Evolutionary conservation across 1,140 invertebrate species (phyloP).

Genomic region (Parapsyche elsis): DNA sequence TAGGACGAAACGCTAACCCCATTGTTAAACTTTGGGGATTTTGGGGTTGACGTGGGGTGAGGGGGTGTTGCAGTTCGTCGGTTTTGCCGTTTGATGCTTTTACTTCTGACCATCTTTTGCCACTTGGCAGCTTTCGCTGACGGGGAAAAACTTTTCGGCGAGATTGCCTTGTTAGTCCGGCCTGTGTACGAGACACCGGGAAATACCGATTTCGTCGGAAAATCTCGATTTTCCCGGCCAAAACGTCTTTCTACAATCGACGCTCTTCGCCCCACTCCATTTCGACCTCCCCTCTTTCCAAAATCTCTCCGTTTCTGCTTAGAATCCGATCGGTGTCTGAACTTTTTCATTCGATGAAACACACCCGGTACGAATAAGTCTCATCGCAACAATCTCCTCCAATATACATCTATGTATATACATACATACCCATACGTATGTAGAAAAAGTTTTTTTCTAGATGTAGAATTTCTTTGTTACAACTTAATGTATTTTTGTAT

Average conservation of each 20-base stretch:
- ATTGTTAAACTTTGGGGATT: conserved; percentile 16
- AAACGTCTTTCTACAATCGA: neutral
- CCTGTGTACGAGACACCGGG: neutral
- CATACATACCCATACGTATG: neutral
- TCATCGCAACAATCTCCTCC: neutral
- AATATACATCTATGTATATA: neutral
- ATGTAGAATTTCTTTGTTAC: neutral
- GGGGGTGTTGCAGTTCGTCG: neutral
- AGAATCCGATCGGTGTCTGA: neutral
- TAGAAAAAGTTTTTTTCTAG: neutral
- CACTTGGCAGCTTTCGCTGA: conserved; percentile 6
- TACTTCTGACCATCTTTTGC: conserved; percentile 5
- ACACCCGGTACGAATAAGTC: neutral
- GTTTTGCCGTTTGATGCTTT: neutral
- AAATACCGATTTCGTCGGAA: neutral
- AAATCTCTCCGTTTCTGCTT: neutral
- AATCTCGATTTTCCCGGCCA: conserved; percentile 11
- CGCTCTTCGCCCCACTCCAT: neutral
- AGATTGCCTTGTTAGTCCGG: conserved; percentile 17
- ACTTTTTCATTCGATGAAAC: neutral
- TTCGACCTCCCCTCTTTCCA: neutral
- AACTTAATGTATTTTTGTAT: neutral
- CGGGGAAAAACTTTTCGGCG: conserved; percentile 12
- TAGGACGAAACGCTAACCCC: neutral
- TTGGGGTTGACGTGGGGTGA: too few species aligned